These are phyloP conservation scores for Lepidotrigona ventralis DNA, from an alignment of 1,140 invertebrate genomes.

Conservation along the genomic window DNA sequence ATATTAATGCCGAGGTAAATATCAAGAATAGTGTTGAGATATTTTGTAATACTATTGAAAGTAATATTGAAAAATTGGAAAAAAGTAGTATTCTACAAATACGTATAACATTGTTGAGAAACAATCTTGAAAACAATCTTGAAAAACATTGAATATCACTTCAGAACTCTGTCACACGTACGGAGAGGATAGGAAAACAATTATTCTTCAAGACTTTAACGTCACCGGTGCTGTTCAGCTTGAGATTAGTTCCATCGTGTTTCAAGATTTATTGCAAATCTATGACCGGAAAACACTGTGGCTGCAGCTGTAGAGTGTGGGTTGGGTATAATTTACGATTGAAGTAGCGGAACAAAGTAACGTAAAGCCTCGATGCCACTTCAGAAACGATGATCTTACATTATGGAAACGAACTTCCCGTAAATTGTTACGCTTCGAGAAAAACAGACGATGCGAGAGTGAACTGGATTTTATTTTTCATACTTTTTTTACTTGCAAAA, in stretches of 20 bases:
- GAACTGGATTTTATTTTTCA: not conserved
- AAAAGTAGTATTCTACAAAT: too few species aligned
- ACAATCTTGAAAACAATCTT: too few species aligned
- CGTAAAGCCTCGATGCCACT: not conserved
- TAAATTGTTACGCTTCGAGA: not conserved
- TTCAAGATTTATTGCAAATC: slow-evolving; percentile 11
- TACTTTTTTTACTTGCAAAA: too few species aligned
- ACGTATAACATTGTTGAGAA: too few species aligned
- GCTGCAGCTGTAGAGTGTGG: not conserved
- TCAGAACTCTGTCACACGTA: not conserved
- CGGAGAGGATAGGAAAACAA: too few species aligned
- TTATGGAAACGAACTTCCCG: not conserved
- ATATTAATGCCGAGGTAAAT: not conserved
- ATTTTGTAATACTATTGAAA: not conserved
- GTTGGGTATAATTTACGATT: not conserved
- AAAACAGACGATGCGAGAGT: not conserved
- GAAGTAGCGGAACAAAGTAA: not conserved
- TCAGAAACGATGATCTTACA: not conserved
- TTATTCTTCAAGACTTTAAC: not conserved
- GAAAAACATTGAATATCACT: not conserved
- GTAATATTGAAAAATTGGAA: too few species aligned
- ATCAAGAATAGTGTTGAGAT: not conserved
- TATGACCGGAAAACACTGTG: not conserved
- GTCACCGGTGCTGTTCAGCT: not conserved
- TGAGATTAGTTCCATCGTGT: not conserved